Base-by-base conservation (phyloP, 1,140 invertebrate genomes). In the Caenorhabditis remanei region DNA sequence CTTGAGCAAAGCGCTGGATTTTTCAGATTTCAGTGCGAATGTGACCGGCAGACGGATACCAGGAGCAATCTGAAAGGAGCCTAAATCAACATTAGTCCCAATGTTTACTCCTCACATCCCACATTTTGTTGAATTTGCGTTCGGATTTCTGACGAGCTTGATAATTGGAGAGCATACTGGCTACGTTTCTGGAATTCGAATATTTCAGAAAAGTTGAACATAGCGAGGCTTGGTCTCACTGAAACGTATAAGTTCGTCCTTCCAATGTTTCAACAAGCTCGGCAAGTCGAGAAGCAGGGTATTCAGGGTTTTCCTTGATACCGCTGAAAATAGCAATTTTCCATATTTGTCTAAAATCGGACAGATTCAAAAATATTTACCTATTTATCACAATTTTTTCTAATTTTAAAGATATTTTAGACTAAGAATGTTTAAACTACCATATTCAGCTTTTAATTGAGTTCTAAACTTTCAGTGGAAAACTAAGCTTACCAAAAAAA, bases 71-170 rank as follows among this genome's bases (percentile, higher is more conserved):
- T 79, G 71, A 50, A 79, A 9, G 24, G 2, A 43, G n/a, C n/a
- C 8, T 65, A 40, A 40, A 40, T 65, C 9, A 40, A 65, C 40
- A 32, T 40, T 11, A 19, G 9, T 65, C 40, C 24, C 8, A 40
- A 41, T 11, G 1, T 13, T 58, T 58, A 8, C 8, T n/a, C 11
- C 71, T 48, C 14, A 79, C 71, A 48, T 79, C 71, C 71, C 46
- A 79, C 71, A 79, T 79, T 50, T 79, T 79, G n/a, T 79, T 79
- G 71, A 21, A 79, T 24, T 79, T 79, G n/a, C 71, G n/a, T n/a
- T 79, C 71, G 7, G 71, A 50, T 53, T 79, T 79, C n/a, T 79
- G 71, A 24, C 71, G 71, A 24, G 71, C 71, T n/a, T 79, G 71
- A n/a, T 50, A 79, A n/a, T 2, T 79, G 11, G 71, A 79, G n/a